Evolutionary conservation across 2,113 vertebrate species (phyloP), one percentile per base, ranked within the genome.

Genomic region (Donacobius atricapilla): DNA sequence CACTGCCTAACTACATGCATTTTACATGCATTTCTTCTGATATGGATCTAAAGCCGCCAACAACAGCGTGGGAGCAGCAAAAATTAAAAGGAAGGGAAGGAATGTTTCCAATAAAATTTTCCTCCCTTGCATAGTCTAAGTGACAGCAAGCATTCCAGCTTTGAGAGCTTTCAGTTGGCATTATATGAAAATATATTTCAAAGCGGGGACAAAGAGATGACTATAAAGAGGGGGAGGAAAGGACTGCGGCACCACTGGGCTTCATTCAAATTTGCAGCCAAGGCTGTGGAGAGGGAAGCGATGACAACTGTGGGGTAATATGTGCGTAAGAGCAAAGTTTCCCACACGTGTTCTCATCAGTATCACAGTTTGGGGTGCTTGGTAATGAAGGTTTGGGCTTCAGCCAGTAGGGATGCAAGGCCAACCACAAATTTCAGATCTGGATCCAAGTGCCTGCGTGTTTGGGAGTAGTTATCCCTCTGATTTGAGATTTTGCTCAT

Each of bases 71-170:
- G 94, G 95, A 97, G 86, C 86, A 70, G 64, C 72, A 71, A 51
- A 94, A 94, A 77, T 93, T 51, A 90, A 92, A 92, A 94, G 56
- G 48, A 68, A 86, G 31, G 28, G 78, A 81, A 73, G 51, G 90
- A 90, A 66, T 96, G 91, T 96, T 97, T 96, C 73, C 72, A 97
- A 95, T 96, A 94, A 88, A 93, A 90, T 90, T 71, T 92, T 73
- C 73, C 85, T 94, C 79, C 64, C 64, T 94, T 93, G 71, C 76
- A 66, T 68, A 83, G 86, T 60, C 68, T 19, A 73, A 88, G 85
- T 73, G 93, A 93, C 87, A 90, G 72, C 37, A 66, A 79, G 54
- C 75, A 63, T 96, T 97, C 92, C 82, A 94, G 37, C 87, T 95
- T 90, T 94, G 82, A 94, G 88, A 48, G 40, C 56, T 93, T 93